Evolutionary conservation across 30 jellyfish, hydroid and myxozoan species (phyloP).

Genomic region (Aurelia coerulea): DNA sequence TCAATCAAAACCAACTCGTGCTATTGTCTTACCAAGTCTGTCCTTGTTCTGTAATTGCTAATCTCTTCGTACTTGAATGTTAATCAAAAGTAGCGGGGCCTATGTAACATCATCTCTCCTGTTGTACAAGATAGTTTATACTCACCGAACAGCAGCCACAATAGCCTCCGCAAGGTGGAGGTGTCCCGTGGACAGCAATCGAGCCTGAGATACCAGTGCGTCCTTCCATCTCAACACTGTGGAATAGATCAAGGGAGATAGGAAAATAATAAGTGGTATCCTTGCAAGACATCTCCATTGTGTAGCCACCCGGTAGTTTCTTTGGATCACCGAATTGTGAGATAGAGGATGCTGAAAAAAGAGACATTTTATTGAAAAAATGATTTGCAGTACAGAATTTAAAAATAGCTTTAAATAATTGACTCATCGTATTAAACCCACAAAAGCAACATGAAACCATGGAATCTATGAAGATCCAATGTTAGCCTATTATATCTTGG

Average conservation of each 20-base stretch:
- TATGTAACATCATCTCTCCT: no score
- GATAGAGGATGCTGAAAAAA: conserved; percentile 8
- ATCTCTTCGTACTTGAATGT: no score
- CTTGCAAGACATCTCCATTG: conserved; percentile 26
- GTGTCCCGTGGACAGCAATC: conserved; percentile 14
- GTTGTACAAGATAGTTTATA: no score
- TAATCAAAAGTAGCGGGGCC: no score
- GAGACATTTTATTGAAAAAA: not conserved
- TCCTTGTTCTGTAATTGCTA: no score
- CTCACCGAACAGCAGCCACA: conserved; percentile 24
- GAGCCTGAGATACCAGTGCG: conserved; percentile 22
- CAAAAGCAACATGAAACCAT: not conserved
- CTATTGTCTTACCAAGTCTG: no score
- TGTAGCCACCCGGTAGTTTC: conserved; percentile 44
- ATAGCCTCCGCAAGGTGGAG: conserved; percentile 22
- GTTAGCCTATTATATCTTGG: no score
- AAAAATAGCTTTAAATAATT: not conserved
- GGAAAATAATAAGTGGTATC: conserved; percentile 36
- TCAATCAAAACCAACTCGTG: no score
- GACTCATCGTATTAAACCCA: not conserved
- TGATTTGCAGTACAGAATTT: not conserved
- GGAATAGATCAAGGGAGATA: conserved; percentile 3
- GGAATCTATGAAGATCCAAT: not conserved
- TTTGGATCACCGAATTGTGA: conserved; percentile 48
- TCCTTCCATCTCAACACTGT: conserved; percentile 46